Evolutionary conservation across 2,113 vertebrate genomes (phyloP), one percentile per base, ranked within the genome.

Genomic region (Boulengeromyrus knoepffleri): DNA sequence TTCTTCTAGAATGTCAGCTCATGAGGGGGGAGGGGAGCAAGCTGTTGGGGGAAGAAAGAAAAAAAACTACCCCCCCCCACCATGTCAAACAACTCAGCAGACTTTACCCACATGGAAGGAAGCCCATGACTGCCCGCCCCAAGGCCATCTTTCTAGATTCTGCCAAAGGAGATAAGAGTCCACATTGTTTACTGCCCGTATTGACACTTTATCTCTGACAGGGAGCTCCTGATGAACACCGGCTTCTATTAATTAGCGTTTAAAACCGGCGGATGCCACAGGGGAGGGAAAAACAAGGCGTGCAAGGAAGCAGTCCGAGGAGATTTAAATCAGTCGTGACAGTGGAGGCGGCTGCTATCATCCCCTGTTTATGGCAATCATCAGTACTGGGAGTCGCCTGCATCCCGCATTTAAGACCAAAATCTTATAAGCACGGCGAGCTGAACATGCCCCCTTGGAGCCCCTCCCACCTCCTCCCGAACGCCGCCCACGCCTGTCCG

Each of bases 1-100:
- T 97, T 95, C 95, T 96, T 96, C 94, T 94, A 96, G 94, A 95
- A 96, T 95, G 95, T 96, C 95, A 95, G 94, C 93, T 95, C 91
- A 91, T 91, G 92, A 36, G 92, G 92, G 94, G 4, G 94, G 1
- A 94, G 93, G 95, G 92, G 93, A 96, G 93, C 93, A 94, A 91
- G 94, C 95, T 95, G 93, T 94, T 94, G 89, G 92, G 91, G 89
- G 3, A 6, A 87, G 91, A 12, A 6, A 87, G 91, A 87, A 74
- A 85, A 47, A 47, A 36, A 31, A n/a, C n/a, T n/a, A n/a, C 6
- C 46, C 8, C 46, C 46, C 46, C 7, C 15, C 50, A 36, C 50
- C 85, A 52, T 50, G 21, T 47, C 50, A 27, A 87, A 17, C 85
- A 87, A 52, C 17, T 52, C 12, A 4, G n/a, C 85, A 53, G 27